Conservation (phyloP, 2,888 invertebrate species). For the Steinernema hermaphroditum region DNA sequence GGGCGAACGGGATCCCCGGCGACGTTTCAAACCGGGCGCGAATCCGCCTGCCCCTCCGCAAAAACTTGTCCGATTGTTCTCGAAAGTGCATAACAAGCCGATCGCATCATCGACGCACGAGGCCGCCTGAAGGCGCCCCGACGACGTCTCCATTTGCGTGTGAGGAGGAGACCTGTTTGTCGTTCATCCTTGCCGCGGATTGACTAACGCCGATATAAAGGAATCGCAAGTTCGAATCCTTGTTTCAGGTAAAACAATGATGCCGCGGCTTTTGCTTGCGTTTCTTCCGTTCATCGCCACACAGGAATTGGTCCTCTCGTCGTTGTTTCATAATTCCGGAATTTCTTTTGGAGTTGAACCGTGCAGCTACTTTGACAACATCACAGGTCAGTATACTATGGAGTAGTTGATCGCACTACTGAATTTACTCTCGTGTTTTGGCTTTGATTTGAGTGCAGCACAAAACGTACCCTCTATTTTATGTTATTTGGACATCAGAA, state of each 20-base stretch:
- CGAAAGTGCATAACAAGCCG: conserved; percentile 31
- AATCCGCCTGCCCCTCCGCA: conserved; percentile 28
- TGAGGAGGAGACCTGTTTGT: conserved; percentile 10
- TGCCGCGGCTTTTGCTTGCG: not conserved
- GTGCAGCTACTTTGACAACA: conserved; percentile 47
- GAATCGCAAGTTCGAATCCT: not conserved
- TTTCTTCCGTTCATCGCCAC: conserved; percentile 20
- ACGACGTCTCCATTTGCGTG: not conserved
- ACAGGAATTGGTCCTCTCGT: conserved; percentile 20
- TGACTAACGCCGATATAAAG: not conserved
- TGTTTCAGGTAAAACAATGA: not conserved
- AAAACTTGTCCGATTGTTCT: conserved; percentile 31
- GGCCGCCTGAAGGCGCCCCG: not conserved
- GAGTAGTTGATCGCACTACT: too few species aligned
- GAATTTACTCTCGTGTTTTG: too few species aligned
- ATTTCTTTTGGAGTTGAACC: conserved; percentile 37
- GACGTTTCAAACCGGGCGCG: conserved; percentile 20
- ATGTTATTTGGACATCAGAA: too few species aligned
- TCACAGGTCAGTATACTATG: conserved; percentile 41
- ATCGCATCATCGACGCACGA: conserved; percentile 24
- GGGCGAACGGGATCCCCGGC: too few species aligned
- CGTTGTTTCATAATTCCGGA: conserved; percentile 25
- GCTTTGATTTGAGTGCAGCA: too few species aligned
- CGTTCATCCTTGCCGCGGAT: not conserved
- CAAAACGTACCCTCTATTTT: too few species aligned